Base-by-base conservation (phyloP, 1,140 invertebrate genomes). In the Nilaparvata lugens region DNA sequence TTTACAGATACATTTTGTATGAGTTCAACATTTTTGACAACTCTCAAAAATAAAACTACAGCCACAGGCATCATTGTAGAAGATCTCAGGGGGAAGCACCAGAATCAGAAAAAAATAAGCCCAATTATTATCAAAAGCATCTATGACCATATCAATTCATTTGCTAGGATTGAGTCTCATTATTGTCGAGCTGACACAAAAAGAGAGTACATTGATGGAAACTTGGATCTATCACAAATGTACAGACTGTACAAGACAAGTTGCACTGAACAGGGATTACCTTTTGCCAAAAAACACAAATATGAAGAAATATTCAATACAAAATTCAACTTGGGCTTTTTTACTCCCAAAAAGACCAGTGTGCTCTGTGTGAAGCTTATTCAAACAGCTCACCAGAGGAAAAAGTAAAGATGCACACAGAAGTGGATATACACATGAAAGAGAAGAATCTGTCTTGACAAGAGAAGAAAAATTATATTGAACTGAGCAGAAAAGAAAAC, bases 261-360 rank as follows among this genome's bases (percentile, higher is more conserved):
- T 7, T 48, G 45, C 11, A 48, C 1, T 11, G 21, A 18, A 48
- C 2, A 18, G 16, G 21, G 18, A 48, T 5, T 7, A 14, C 2
- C 7, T 16, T 14, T 14, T 2, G 45, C 18, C 9, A 9, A 5
- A 1, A 19, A 19, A 18, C 13, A 14, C 11, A 6, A 16, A 7
- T 48, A 48, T 11, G 6, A 5, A 5, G 2, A 6, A 2, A 48
- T 48, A 48, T 48, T 48, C 14, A 18, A 48, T 19, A n/a, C n/a
- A n/a, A n/a, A n/a, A n/a, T n/a, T n/a, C 64, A 67, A 43, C 59
- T 66, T 16, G 52, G 56, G 13, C 66, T 66, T 61, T 64, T 65
- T 28, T 1, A 16, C 21, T 59, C 65, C 5, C 65, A 66, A 60
- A 67, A 67, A 35, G 66, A 68, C 53, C 42, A 56, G 52, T 67